These are phyloP conservation scores for Dromas ardeola DNA, from an alignment of 2,113 vertebrate species.

Conservation along the genomic window DNA sequence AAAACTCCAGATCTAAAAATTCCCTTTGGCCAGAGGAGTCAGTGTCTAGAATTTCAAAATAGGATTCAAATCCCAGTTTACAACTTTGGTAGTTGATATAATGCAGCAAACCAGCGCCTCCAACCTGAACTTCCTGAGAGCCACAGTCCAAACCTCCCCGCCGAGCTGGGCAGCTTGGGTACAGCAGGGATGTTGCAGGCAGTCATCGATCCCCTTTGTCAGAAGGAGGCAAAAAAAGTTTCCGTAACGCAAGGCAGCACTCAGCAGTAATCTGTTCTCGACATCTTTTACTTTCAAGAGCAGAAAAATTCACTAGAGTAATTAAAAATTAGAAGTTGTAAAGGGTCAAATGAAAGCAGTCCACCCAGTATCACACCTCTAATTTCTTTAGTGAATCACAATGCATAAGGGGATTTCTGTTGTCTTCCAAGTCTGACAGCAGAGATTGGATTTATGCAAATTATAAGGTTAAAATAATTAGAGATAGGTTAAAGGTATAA, in stretches of 20 bases:
- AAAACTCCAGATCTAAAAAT: background rate
- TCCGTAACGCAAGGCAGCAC: background rate
- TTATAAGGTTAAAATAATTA: conserved; percentile 74
- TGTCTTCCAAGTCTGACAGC: conserved; percentile 57
- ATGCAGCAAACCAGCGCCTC: background rate
- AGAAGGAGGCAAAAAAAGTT: background rate
- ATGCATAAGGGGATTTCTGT: conserved; percentile 37
- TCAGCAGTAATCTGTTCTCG: background rate
- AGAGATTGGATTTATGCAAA: conserved; percentile 74
- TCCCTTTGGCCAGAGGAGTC: background rate
- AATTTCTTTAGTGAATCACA: conserved; percentile 52
- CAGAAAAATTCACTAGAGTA: conserved; percentile 13
- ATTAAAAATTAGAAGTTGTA: conserved; percentile 30
- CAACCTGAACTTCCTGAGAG: background rate
- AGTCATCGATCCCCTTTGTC: background rate
- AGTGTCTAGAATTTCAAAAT: background rate
- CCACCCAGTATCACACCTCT: conserved; percentile 36
- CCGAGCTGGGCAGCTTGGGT: background rate
- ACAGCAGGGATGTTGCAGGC: background rate
- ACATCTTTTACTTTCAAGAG: background rate
- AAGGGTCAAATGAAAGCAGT: conserved; percentile 42
- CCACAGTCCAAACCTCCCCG: background rate
- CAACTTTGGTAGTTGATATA: background rate
- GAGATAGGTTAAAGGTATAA: conserved; percentile 68
- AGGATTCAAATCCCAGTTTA: background rate